Base-by-base conservation (phyloP, 2,888 invertebrate species). In the Chalcis sispes region DNA sequence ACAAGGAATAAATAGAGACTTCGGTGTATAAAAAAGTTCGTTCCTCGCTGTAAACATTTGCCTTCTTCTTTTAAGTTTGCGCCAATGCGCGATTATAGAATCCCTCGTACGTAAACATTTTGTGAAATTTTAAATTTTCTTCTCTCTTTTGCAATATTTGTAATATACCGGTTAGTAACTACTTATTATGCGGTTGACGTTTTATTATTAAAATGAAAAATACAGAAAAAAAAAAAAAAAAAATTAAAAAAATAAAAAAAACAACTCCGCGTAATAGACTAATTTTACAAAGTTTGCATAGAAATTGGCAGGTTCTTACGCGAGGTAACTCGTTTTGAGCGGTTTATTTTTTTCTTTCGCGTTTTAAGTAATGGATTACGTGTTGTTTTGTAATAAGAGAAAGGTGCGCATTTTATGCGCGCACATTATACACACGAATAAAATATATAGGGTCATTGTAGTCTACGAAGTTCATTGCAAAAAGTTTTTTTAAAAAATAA, bases 311-410 rank as follows among this genome's bases (percentile, higher is more conserved):
- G 32, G 5, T 54, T 69, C 58, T 50, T 27, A 23, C 32, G 25
- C n/a, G 27, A 50, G 23, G 15, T 7, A 58, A 32, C 13, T 48
- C 48, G 42, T 13, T 4, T 4, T n/a, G 32, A 3, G n/a, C 27
- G 23, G 1, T 29, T 20, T 25, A 62, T 13, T 15, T 7, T 42
- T n/a, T 42, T 58, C 15, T 58, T 27, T 61, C 27, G 52, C 42
- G 15, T 71, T 71, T 54, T 32, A 36, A 64, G 56, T 56, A 40
- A 46, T 54, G 23, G 54, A 65, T 65, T 72, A 72, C 72, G 58
- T 32, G 65, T 58, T n/a, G 46, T 27, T 61, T 65, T 59, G 48
- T 66, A 58, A 50, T 27, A 50, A 32, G 72, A 65, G 72, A 72
- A 65, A 72, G 72, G 72, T 29, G 20, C 36, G 20, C 32, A 46